phyloP scores from a whole-genome alignment of 2,888 invertebrate species.

The Eristalinus aeneus region DNA sequence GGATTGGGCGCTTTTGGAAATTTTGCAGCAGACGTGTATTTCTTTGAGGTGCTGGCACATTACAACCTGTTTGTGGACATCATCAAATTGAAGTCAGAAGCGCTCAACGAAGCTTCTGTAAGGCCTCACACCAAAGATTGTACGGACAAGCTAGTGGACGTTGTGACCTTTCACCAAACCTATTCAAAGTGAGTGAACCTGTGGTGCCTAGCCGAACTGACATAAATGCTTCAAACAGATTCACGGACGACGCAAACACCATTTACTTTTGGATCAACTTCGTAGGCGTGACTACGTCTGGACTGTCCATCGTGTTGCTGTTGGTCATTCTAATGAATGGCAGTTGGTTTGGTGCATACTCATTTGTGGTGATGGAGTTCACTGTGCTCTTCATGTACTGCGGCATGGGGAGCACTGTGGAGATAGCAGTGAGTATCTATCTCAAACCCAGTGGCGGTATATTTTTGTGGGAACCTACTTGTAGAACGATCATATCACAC shows the following conservation, averaged over 20 bases:
- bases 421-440: constrained; percentile 69
- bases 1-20: constrained; percentile 70
- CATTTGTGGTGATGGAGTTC: constrained; percentile 67
- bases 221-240: not conserved
- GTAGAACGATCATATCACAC: constrained; percentile 4
- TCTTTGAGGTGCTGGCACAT: constrained; percentile 71
- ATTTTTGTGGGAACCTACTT: not conserved
- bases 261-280: constrained; percentile 48
- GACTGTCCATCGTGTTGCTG: constrained; percentile 71
- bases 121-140: not conserved
- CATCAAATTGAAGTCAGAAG: constrained; percentile 69
- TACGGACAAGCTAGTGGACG: constrained; percentile 52
- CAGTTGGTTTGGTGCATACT: constrained; percentile 73
- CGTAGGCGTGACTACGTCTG: constrained; percentile 65
- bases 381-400: constrained; percentile 73
- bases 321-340: constrained; percentile 72
- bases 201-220: not conserved
- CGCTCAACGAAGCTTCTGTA: constrained; percentile 59
- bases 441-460: not conserved
- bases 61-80: constrained; percentile 71
- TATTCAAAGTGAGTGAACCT: constrained; percentile 29
- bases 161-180: constrained; percentile 72
- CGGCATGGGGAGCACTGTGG: constrained; percentile 73
- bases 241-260: not conserved
- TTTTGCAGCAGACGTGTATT: constrained; percentile 72